phyloP scores from a whole-genome alignment of 2,797 vertebrate species.

The Xiphorhynchus erythropygius region DNA sequence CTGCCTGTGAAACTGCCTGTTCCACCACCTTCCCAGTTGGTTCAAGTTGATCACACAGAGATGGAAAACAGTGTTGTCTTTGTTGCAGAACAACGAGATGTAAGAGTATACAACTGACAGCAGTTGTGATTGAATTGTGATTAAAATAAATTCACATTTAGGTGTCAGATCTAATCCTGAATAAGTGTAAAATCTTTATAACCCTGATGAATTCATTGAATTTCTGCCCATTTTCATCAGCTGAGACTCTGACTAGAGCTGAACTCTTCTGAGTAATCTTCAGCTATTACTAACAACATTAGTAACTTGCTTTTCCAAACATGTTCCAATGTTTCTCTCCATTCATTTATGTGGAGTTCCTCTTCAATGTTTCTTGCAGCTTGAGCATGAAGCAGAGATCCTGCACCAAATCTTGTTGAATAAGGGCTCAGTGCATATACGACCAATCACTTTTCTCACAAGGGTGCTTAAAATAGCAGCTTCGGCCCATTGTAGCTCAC shows the following conservation, averaged over 20 bases:
- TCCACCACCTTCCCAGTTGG: neutral
- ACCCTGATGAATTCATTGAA: neutral
- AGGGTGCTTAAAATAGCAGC: slow-evolving; percentile 45
- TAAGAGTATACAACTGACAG: neutral
- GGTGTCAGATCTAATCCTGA: neutral
- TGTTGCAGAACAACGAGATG: neutral
- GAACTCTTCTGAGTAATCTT: neutral
- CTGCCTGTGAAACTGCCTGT: neutral
- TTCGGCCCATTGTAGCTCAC: neutral
- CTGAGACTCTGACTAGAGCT: neutral
- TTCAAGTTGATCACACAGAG: neutral
- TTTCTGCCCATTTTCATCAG: slow-evolving; percentile 9
- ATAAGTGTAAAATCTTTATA: neutral
- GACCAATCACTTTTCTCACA: slow-evolving; percentile 20
- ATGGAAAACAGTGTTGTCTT: neutral
- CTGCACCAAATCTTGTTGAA: slow-evolving; percentile 24
- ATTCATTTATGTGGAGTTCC: neutral
- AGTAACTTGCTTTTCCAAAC: slow-evolving; percentile 2
- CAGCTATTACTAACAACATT: neutral
- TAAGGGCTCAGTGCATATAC: slow-evolving; percentile 1
- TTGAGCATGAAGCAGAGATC: neutral
- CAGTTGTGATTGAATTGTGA: neutral
- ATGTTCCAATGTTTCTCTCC: neutral
- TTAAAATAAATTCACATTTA: slow-evolving; percentile 18
- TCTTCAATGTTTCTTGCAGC: neutral